Evolutionary conservation across 2,888 invertebrate genomes (phyloP), one percentile per base, ranked within the genome.

Genomic region (Ochlodes sylvanus): DNA sequence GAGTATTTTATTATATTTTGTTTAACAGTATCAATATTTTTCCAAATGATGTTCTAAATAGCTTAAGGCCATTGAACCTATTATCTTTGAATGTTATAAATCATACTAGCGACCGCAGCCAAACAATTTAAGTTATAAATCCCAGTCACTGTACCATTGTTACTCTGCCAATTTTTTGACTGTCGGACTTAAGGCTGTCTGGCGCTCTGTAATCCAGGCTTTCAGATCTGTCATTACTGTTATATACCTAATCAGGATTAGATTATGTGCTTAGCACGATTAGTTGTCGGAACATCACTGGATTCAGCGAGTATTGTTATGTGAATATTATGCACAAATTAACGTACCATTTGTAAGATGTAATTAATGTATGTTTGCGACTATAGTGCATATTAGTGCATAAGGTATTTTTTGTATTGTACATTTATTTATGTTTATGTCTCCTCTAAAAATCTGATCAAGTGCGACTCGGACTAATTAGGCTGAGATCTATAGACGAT

Each of bases 221-320:
- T 66, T 66, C 38, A 52, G 57, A 19, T 52, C 58, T 60, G 65
- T 66, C 65, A 58, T 66, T 66, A 66, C 32, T 52, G 52, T 47
- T 47, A 64, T 57, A 65, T 50, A 50, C 32, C 56, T 65, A 58
- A 65, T 65, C 57, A 58, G 58, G 58, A 65, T 65, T 52, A 65
- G 21, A 41, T 50, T 64, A 50, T 15, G 58, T 65, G 34, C 41
- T 66, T 60, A 52, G 27, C 21, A 14, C 41, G 50, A 66, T 66
- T 58, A 66, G 66, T 60, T 54, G 52, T 32, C 58, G 21, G 47
- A 50, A 58, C 38, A 27, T 66, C 41, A 12, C 5, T 66, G 32
- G 41, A 58, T 47, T 27, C 21, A 58, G 14, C 32, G 17, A 52
- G 52, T 15, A 47, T 41, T 58, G 65, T 58, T 58, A 65, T 27